Conservation (phyloP, 2,888 invertebrate genomes). For the Perithous albicinctus region DNA sequence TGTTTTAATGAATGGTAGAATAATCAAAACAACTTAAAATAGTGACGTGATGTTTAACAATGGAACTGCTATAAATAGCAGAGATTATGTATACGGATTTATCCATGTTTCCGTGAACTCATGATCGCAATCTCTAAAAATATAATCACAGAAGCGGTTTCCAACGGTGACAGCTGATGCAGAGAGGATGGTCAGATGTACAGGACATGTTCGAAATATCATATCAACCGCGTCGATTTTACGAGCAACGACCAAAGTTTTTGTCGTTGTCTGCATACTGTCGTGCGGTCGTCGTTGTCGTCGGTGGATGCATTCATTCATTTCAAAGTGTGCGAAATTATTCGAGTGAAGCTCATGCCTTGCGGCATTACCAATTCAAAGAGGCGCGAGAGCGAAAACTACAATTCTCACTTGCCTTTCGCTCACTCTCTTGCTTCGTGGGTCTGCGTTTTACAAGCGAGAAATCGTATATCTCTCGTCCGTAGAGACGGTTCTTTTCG, state of each 20-base stretch:
- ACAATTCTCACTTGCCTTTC: background rate
- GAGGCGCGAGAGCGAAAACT: constrained; percentile 45
- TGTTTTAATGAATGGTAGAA: background rate
- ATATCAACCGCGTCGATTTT: background rate
- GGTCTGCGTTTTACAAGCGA: constrained; percentile 45
- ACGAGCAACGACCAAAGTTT: background rate
- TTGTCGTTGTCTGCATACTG: background rate
- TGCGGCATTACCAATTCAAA: constrained; percentile 70
- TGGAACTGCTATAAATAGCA: background rate
- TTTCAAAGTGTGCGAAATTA: constrained; percentile 59
- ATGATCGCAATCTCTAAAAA: background rate
- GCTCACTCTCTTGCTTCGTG: background rate
- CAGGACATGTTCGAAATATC: background rate
- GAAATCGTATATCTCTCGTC: constrained; percentile 45
- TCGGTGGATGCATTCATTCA: constrained; percentile 50
- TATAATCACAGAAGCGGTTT: background rate
- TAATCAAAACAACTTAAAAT: background rate
- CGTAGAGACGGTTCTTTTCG: constrained; percentile 73
- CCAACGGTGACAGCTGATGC: background rate
- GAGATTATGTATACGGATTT: background rate
- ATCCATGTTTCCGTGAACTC: background rate
- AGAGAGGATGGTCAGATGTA: background rate
- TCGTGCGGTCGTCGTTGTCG: constrained; percentile 34
- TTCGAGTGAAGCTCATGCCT: constrained; percentile 55
- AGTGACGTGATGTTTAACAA: background rate